Evolutionary conservation across 2,888 invertebrate species (phyloP).

Genomic region (Eristalis intricaria): DNA sequence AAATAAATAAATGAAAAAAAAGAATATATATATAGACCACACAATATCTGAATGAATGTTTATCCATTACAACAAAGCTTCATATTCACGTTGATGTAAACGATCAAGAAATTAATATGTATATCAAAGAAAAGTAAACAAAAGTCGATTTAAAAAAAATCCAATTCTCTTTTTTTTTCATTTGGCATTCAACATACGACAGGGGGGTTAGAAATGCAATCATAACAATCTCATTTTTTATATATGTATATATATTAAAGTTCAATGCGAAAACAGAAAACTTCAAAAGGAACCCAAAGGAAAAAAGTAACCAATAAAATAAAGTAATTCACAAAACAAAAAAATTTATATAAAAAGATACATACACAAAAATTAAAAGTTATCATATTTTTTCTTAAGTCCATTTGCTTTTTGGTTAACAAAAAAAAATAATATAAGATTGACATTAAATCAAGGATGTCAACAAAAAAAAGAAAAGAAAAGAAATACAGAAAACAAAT

Average conservation of each 20-base stretch:
- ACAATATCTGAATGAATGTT: slow-evolving; percentile 55
- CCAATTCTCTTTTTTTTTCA: slow-evolving; percentile 30
- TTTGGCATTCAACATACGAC: slow-evolving; percentile 70
- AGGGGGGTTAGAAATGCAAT: slow-evolving; percentile 72
- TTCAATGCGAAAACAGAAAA: slow-evolving; percentile 66
- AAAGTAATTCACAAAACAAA: slow-evolving; percentile 19
- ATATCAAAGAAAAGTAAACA: slow-evolving; percentile 15
- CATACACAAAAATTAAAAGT: slow-evolving; percentile 2
- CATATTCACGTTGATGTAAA: slow-evolving; percentile 68
- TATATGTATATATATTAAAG: slow-evolving; percentile 13
- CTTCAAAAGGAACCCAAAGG: slow-evolving; percentile 25
- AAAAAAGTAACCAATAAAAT: slow-evolving; percentile 37
- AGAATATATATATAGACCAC: slow-evolving; percentile 61
- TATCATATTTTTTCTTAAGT: neutral
- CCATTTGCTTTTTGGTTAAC: slow-evolving; percentile 15
- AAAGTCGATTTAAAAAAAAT: slow-evolving; percentile 57
- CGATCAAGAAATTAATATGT: slow-evolving; percentile 39
- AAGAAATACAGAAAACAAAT: slow-evolving; percentile 11
- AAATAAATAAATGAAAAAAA: slow-evolving; percentile 27
- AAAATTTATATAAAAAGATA: neutral
- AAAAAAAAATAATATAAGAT: neutral
- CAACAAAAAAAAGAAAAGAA: slow-evolving; percentile 3
- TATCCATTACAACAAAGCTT: slow-evolving; percentile 70
- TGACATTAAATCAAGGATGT: neutral
- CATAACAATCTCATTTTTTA: slow-evolving; percentile 61